Conservation (phyloP, 1,140 invertebrate genomes). For the Marisa cornuarietis region DNA sequence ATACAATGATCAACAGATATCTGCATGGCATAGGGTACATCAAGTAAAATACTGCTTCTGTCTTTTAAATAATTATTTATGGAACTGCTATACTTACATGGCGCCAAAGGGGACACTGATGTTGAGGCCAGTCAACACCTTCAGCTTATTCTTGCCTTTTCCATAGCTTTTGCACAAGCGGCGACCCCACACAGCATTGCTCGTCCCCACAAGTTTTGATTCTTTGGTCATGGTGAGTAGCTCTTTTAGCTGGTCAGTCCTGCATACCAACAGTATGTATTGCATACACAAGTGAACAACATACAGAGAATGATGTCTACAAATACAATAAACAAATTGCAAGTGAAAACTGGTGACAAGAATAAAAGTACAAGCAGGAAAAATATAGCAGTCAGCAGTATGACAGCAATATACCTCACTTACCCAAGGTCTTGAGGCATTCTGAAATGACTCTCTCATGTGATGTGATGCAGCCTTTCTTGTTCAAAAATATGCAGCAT, state of each 20-base stretch:
- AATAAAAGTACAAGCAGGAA: too few relatives aligned
- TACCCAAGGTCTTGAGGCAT: too few relatives aligned
- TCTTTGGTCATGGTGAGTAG: background rate
- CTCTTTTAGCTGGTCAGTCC: background rate
- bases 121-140: slow-evolving; percentile 85
- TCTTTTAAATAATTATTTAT: too few relatives aligned
- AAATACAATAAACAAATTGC: background rate
- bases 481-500: too few relatives aligned
- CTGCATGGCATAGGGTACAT: too few relatives aligned
- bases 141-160: slow-evolving; percentile 81
- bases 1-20: background rate
- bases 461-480: too few relatives aligned
- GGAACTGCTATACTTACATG: slow-evolving; percentile 76
- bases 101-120: slow-evolving; percentile 92
- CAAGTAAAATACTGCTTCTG: too few relatives aligned
- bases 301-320: background rate
- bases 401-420: too few relatives aligned
- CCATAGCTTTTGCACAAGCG: slow-evolving; percentile 89
- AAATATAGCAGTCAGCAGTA: too few relatives aligned
- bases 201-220: background rate
- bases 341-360: too few relatives aligned
- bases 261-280: background rate
- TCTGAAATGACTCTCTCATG: too few relatives aligned
- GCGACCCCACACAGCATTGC: slow-evolving; percentile 59
- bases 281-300: background rate